Percentiles rank a stretch among this genome's conserved stretches.
phyloP scores from a whole-genome alignment of 1,140 invertebrate genomes.

The Diorhabda sublineata region DNA sequence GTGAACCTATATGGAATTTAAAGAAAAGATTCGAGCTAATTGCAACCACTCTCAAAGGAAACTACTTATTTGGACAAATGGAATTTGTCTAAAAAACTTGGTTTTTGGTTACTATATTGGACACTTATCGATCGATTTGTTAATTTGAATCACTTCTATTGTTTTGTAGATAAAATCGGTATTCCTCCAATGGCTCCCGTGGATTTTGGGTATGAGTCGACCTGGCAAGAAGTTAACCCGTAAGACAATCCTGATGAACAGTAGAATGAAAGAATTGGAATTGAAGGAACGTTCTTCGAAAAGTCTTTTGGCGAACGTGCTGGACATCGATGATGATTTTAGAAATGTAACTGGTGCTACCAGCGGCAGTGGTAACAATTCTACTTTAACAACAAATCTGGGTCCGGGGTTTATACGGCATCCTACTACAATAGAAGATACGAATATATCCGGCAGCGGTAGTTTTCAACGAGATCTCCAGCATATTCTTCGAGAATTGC shows the following conservation, averaged over 20 bases:
- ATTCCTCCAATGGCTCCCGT: constrained; percentile 95
- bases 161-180: constrained; percentile 77
- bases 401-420: constrained; percentile 50
- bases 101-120: no score
- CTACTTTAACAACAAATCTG: constrained; percentile 43
- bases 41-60: no score
- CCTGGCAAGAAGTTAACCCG: constrained; percentile 91
- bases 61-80: no score
- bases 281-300: constrained; percentile 89
- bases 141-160: not conserved
- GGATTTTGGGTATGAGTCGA: constrained; percentile 88
- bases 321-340: constrained; percentile 94
- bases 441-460: constrained; percentile 51
- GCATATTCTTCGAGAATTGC: constrained; percentile 84
- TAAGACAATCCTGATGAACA: constrained; percentile 79
- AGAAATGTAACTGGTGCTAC: constrained; percentile 48
- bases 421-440: constrained; percentile 55
- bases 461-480: constrained; percentile 51
- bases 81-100: no score
- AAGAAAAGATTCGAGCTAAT: no score
- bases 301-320: constrained; percentile 86
- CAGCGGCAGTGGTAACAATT: constrained; percentile 38
- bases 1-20: no score
- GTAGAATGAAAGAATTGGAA: constrained; percentile 85
- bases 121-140: no score